Base-by-base conservation (phyloP, 2,888 invertebrate species). In the Lordiphosa andalusiaca region DNA sequence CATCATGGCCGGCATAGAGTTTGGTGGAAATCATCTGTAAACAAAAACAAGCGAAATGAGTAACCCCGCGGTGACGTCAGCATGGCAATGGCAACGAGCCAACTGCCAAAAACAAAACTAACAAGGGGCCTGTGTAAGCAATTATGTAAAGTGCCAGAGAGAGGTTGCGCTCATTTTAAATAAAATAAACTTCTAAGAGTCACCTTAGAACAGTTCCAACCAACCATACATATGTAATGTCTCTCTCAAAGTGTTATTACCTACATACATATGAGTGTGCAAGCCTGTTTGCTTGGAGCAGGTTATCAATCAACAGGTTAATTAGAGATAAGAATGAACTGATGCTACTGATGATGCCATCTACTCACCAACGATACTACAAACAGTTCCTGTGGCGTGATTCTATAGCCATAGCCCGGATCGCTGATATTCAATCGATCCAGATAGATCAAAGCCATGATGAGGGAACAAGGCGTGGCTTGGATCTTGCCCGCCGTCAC, bases 1-100 rank as follows among this genome's bases (percentile, higher is more conserved):
- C 96, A 86, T 97, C 97, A 67, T 95, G 95, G 86, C 96, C 96
- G 38, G 97, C 97, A 90, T 98, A 95, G 90, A 96, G 98, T 91
- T 99, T 99, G 84, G 96, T 97, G 53, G 98, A 98, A 80, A 98
- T 94, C 95, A 98, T 95, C 98, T 98, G 88, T 7, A 88, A 44
- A 33, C n/a, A 52, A 52, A 21, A n/a, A 36, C 6, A 49, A 12
- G n/a, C 10, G 23, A 25, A 36, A 58, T 47, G 30, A 25, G 19
- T 21, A 58, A 13, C 13, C 10, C 23, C 23, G 23, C 6, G 13
- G 2, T 7, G 13, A 57, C 41, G 13, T 37, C 30, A 46, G 9
- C 30, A 9, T 30, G 30, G 30, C 30, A 9, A 30, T 30, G 30
- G 30, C 30, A 30, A 3, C 30, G 9, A 30, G 30, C 30, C 30